A percentile compares a stretch with the other conserved stretches of the same genome.
Conservation (phyloP, 2,888 invertebrate species). For the Lasioglossum pauxillum region DNA sequence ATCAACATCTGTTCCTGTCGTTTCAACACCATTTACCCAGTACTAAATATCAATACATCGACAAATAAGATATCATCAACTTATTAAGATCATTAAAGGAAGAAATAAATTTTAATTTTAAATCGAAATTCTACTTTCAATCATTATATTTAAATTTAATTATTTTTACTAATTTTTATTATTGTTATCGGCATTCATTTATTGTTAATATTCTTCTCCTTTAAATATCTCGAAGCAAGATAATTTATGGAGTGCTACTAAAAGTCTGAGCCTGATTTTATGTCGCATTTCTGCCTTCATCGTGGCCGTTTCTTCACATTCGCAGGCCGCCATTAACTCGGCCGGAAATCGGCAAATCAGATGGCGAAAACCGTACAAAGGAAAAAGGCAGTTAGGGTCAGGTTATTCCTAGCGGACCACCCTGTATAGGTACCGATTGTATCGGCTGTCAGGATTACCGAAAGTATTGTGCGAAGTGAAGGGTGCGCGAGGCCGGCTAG, state of each 20-base stretch:
- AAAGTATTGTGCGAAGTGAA: conserved; percentile 75
- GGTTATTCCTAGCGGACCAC: not conserved
- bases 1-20: not conserved
- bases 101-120: not conserved
- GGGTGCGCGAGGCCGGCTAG: conserved; percentile 71
- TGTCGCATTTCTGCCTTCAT: not conserved
- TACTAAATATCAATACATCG: not conserved
- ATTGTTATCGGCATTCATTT: too few relatives aligned
- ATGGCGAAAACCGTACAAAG: not conserved
- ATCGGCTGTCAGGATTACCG: conserved; percentile 47
- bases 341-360: not conserved
- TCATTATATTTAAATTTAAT: too few relatives aligned
- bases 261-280: not conserved
- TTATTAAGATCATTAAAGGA: too few relatives aligned
- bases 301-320: not conserved
- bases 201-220: too few relatives aligned
- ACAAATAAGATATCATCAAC: too few relatives aligned
- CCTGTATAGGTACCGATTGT: conserved; percentile 38
- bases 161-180: too few relatives aligned
- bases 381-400: not conserved
- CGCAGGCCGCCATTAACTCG: not conserved
- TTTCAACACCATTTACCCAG: not conserved
- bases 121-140: too few relatives aligned
- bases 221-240: too few relatives aligned
- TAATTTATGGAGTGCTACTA: not conserved